Evolutionary conservation across 2,888 invertebrate genomes (phyloP), one percentile per base, ranked within the genome.

Genomic region (Ormyrus thymus): DNA sequence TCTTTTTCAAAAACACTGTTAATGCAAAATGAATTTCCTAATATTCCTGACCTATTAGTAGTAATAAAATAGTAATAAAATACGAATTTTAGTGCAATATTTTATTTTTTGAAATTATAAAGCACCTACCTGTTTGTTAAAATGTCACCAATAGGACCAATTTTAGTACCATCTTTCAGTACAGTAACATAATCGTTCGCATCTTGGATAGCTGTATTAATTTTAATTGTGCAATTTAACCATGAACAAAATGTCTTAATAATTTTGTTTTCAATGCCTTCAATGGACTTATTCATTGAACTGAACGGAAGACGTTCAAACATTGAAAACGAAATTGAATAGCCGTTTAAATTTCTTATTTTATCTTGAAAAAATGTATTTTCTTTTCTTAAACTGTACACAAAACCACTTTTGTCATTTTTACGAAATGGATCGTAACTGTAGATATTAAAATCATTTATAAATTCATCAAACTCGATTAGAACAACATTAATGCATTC

Each of bases 361-460:
- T 62, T 72, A 62, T 72, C 53, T 61, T 58, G 43, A 45, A 72
- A 72, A 61, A 62, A 72, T 7, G 13, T 7, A 45, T 61, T 53
- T n/a, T 15, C 13, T 8, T 72, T 13, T 51, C 45, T 45, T 43
- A 72, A 13, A 48, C 6, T 29, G 43, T 61, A 72, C 29, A 29
- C 29, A 29, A 29, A 53, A 53, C 61, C 29, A 13, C 29, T 43
- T 45, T 13, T 29, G 1, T 29, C 43, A n/a, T 7, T 53, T 1
- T 72, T n/a, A 10, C 61, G 9, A 53, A 72, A 70, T 13, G 71
- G 71, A 62, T 72, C 15, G 11, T 72, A 72, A 13, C 45, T 72
- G 9, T 72, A 72, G 9, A 72, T 51, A 13, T 53, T 61, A 10
- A 58, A 70, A 45, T 11, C 29, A 29, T 29, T 1, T 45, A 46